Base-by-base conservation (phyloP, 2,888 invertebrate species). In the Heliothis peltigera region DNA sequence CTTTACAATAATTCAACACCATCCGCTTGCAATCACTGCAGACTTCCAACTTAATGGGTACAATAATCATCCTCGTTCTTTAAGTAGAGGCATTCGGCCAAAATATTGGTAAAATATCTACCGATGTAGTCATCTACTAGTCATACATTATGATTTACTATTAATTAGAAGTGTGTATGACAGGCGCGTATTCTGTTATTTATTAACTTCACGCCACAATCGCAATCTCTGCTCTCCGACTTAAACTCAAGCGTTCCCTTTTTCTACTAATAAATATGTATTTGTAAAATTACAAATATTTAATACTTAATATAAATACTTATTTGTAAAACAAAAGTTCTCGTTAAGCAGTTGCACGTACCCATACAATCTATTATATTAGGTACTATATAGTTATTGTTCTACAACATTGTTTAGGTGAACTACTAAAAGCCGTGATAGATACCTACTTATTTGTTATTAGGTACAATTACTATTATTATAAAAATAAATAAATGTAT, bases 341-440 rank as follows among this genome's bases (percentile, higher is more conserved):
- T 60, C 49, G 32, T 46, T 43, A 80, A 81, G 79, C 75, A 28
- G 46, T 70, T 81, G 66, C 72, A 64, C 32, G 32, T 32, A 32
- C 32, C 32, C 32, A 32, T 8, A 32, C 10, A 32, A 32, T 32
- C 32, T 32, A 32, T 62, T 66, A 58, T 64, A 59, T 56, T 60
- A 42, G 39, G 39, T 39, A 58, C 2, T 2, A 49, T 55, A 64
- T 39, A 39, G 39, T 39, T 65, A 69, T 68, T 73, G 49, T 65
- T 71, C 60, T 73, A 62, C 64, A 64, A 49, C 18, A 64, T 69
- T 63, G 67, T 58, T 64, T 66, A 79, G 39, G 17, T 72, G 39
- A 57, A 71, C 77, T 78, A 80, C 78, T 73, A 67, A 58, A 81
- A 81, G 81, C 81, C 52, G 81, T 81, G 77, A 76, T 42, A 56